Percentiles rank a stretch among this genome's conserved stretches.
Conservation (phyloP, 2,797 vertebrate species). For the Scomberomorus guttatus region DNA sequence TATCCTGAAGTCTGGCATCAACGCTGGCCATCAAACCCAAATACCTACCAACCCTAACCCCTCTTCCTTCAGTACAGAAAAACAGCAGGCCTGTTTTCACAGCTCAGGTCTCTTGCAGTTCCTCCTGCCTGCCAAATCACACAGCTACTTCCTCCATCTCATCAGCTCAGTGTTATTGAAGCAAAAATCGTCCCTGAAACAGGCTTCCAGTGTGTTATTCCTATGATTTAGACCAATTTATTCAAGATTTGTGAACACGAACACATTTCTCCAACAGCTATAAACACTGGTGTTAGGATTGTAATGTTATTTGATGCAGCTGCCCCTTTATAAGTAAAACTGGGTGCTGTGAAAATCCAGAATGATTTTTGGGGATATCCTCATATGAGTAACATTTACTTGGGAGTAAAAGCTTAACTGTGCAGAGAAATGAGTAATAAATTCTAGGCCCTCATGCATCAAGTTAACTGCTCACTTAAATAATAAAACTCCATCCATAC, state of each 20-base stretch:
- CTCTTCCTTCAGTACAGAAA: slow-evolving; percentile 56
- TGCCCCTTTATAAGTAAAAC: slow-evolving; percentile 10
- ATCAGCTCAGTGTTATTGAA: slow-evolving; percentile 59
- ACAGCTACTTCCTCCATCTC: slow-evolving; percentile 75
- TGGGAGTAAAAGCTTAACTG: slow-evolving; percentile 7
- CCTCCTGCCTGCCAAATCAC: slow-evolving; percentile 73
- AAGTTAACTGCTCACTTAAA: slow-evolving; percentile 12
- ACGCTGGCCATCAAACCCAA: slow-evolving; percentile 56
- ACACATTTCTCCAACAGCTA: slow-evolving; percentile 29
- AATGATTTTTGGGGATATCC: background rate
- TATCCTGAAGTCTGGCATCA: slow-evolving; percentile 65
- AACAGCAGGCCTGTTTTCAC: slow-evolving; percentile 71
- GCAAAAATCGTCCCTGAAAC: slow-evolving; percentile 39
- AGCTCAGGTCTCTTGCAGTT: slow-evolving; percentile 62
- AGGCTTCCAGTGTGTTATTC: slow-evolving; percentile 44
- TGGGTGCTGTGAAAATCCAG: slow-evolving; percentile 13
- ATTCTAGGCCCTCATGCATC: slow-evolving; percentile 28
- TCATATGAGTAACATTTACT: background rate
- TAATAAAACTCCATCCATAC: slow-evolving; percentile 32
- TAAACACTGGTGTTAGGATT: slow-evolving; percentile 18
- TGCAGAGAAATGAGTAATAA: slow-evolving; percentile 22
- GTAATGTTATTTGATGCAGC: slow-evolving; percentile 9
- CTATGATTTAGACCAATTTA: slow-evolving; percentile 45
- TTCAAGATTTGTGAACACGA: slow-evolving; percentile 56
- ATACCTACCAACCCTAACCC: slow-evolving; percentile 42